Conservation (phyloP, 2,797 vertebrate species). For the Lagodon rhomboides region DNA sequence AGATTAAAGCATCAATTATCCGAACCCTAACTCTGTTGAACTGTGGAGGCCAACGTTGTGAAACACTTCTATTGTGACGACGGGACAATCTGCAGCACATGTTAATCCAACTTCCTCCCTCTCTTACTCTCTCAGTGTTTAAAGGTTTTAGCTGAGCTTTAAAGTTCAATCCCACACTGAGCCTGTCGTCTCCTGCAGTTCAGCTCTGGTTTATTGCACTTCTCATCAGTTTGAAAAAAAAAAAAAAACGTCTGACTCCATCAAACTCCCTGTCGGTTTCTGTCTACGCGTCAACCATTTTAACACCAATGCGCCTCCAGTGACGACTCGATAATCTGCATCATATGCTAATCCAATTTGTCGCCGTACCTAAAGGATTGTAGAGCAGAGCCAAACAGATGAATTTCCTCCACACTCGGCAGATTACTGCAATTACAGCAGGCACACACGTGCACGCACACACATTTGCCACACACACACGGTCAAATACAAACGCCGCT, state of each 20-base stretch:
- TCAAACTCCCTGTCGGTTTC: constrained; percentile 7
- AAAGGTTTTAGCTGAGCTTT: constrained; percentile 10
- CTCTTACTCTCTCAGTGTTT: constrained; percentile 12
- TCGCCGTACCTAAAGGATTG: constrained; percentile 41
- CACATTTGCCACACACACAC: constrained; percentile 12
- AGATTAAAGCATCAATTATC: constrained; percentile 16
- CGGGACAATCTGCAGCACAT: constrained; percentile 32
- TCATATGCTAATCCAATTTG: constrained; percentile 56
- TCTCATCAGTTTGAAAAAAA: constrained; percentile 45
- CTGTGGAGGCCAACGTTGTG: not conserved
- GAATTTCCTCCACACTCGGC: constrained; percentile 34
- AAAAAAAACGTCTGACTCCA: constrained; percentile 9
- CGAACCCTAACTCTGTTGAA: constrained; percentile 9
- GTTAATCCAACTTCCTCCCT: constrained; percentile 36
- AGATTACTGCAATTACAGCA: constrained; percentile 40
- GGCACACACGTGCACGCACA: not conserved
- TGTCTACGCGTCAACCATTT: constrained; percentile 29
- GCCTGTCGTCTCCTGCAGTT: constrained; percentile 37
- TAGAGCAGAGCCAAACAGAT: constrained; percentile 35
- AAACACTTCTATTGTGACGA: constrained; percentile 35
- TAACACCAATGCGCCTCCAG: constrained; percentile 11
- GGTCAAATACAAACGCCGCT: constrained; percentile 32
- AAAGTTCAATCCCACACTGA: constrained; percentile 34
- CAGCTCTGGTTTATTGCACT: constrained; percentile 36
- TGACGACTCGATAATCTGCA: constrained; percentile 49